Evolutionary conservation across 2,888 invertebrate species (phyloP).

Genomic region (Tenthredo livida): DNA sequence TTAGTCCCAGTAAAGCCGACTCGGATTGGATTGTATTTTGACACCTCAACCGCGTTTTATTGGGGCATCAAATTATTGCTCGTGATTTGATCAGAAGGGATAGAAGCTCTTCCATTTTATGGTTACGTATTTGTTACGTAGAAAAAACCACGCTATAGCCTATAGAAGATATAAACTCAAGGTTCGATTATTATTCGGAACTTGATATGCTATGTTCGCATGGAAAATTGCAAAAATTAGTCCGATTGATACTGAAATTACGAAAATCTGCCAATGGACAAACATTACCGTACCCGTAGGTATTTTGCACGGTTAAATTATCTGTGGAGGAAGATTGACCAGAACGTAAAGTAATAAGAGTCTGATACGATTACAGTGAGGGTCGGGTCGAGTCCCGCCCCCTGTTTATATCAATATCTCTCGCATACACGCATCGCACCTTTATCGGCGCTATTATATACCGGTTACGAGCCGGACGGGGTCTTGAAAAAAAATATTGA

Average conservation of each 20-base stretch:
- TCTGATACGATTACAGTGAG: conserved; percentile 73
- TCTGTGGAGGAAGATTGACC: conserved; percentile 69
- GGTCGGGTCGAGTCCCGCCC: conserved; percentile 72
- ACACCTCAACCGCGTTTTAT: conserved; percentile 49
- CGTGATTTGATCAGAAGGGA: conserved; percentile 51
- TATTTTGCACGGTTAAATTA: background rate
- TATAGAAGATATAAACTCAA: background rate
- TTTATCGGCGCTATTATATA: conserved; percentile 38
- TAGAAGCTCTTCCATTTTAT: conserved; percentile 44
- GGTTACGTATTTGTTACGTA: conserved; percentile 40
- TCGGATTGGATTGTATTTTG: conserved; percentile 67
- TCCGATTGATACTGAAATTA: background rate
- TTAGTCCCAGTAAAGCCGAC: conserved; percentile 61
- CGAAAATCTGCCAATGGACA: background rate
- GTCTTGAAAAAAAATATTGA: conserved; percentile 34
- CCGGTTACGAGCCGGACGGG: conserved; percentile 14
- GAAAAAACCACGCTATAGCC: background rate
- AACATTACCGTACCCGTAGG: background rate
- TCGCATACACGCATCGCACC: conserved; percentile 60
- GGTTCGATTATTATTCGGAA: background rate
- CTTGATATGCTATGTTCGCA: background rate
- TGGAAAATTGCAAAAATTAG: background rate
- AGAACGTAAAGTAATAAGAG: conserved; percentile 38
- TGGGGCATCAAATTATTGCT: conserved; percentile 52
- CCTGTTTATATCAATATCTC: conserved; percentile 78